A percentile compares a stretch with the other conserved stretches of the same genome.
Evolutionary conservation across 2,888 invertebrate genomes (phyloP).

Genomic region (Oligia latruncula): DNA sequence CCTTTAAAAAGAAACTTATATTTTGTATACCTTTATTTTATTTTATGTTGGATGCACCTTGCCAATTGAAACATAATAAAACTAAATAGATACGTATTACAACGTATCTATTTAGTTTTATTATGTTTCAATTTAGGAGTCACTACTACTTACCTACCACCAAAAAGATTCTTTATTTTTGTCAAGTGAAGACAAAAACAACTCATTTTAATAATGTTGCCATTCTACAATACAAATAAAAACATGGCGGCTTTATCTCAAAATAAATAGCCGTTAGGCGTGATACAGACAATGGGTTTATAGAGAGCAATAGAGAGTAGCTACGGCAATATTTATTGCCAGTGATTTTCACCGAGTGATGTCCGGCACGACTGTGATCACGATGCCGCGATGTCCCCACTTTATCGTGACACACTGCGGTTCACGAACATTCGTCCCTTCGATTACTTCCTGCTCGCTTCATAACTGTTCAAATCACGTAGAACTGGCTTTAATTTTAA

Average conservation of each 20-base stretch:
- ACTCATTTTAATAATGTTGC: slow-evolving; percentile 21
- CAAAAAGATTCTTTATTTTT: background rate
- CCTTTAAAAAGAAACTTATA: background rate
- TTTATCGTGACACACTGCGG: slow-evolving; percentile 78
- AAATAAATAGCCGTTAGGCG: slow-evolving; percentile 63
- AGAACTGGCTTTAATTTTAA: slow-evolving; percentile 31
- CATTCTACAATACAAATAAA: slow-evolving; percentile 27
- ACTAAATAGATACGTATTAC: no score
- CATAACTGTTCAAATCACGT: slow-evolving; percentile 64
- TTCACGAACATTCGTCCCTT: slow-evolving; percentile 63
- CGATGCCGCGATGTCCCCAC: slow-evolving; percentile 57
- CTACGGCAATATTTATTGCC: slow-evolving; percentile 72
- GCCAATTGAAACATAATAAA: no score
- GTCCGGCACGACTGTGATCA: slow-evolving; percentile 77
- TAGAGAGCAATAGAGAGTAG: slow-evolving; percentile 59
- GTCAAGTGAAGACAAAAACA: slow-evolving; percentile 17
- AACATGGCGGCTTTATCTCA: slow-evolving; percentile 41
- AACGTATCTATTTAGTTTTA: background rate
- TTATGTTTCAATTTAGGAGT: slow-evolving; percentile 11
- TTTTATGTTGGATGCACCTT: slow-evolving; percentile 3
- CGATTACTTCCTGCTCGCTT: slow-evolving; percentile 51
- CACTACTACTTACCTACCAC: background rate
- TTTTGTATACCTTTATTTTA: background rate
- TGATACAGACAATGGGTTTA: slow-evolving; percentile 57
- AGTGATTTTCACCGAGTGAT: slow-evolving; percentile 72